Base-by-base conservation (phyloP, 1,140 invertebrate genomes). In the Ylistrum balloti region DNA sequence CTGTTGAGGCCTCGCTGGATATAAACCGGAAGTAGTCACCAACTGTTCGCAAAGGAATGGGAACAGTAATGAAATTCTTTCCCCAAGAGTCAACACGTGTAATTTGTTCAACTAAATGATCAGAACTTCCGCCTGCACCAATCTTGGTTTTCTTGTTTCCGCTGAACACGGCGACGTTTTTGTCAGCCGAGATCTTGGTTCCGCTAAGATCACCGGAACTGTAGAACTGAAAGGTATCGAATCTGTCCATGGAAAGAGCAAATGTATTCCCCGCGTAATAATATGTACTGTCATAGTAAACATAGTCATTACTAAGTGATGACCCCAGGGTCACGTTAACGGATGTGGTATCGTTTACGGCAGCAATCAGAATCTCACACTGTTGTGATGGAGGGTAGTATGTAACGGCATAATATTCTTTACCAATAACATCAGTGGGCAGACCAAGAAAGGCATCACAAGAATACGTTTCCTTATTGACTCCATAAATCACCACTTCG, bases 11-110 rank as follows among this genome's bases (percentile, higher is more conserved):
- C 85, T 90, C 88, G 32, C 87, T 89, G 2, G 92, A 91, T 33
- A 93, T 85, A 34, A 93, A 88, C 33, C 91, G 90, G 34, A 92
- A 93, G 34, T 91, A 87, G 33, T 94, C 92, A 0, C 93, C 93
- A 41, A 48, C 88, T 0, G 91, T 91, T 34, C 88, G 45, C 32
- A 74, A 33, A 10, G 90, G 90, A 38, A 88, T 91, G 1, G 90
- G 88, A 17, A 91, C 88, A 3, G 90, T 91, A 15, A 86, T 88
- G 41, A 91, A 91, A 9, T 33, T 87, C 74, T 87, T 91, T 11
- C 90, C 90, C 90, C 90, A 91, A 0, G 48, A 38, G 33, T 89
- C 85, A 0, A 89, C 45, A 10, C 88, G 88, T 15, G 86, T 89
- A 20, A 91, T 33, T n/a, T 91, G 90, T 35, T 91, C 90, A 0